Conservation (phyloP, 2,888 invertebrate species). For the Helobdella robusta region DNA sequence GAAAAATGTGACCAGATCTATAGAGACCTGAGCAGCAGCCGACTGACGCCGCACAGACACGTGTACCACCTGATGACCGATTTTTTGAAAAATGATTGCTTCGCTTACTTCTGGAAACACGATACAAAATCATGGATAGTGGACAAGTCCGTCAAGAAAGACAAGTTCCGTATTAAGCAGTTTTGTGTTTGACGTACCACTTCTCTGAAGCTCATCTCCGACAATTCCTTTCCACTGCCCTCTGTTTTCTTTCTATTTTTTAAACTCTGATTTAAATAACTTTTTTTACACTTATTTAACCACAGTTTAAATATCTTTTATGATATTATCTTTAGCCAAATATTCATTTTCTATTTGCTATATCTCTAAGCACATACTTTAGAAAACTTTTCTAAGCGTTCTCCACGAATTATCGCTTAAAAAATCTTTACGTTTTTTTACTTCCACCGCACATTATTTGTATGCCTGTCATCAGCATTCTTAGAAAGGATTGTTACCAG, state of each 20-base stretch:
- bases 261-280: neutral
- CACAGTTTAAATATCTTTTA: no score
- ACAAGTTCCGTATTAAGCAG: constrained; percentile 29
- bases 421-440: no score
- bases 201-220: constrained; percentile 25
- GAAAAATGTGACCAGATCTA: constrained; percentile 29
- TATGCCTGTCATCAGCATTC: no score
- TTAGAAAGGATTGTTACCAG: no score
- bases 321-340: no score
- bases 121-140: constrained; percentile 28
- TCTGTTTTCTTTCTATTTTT: neutral
- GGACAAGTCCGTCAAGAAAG: constrained; percentile 27
- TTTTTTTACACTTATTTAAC: no score
- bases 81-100: constrained; percentile 30
- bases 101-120: constrained; percentile 28
- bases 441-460: no score
- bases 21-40: constrained; percentile 26
- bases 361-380: no score
- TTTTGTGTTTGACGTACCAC: constrained; percentile 31
- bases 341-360: no score
- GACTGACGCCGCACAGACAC: constrained; percentile 22
- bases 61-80: constrained; percentile 28
- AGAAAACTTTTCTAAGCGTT: no score
- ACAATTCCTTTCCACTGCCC: no score
- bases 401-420: no score